Evolutionary conservation across 2,888 invertebrate species (phyloP).

Genomic region (Octonoba sinensis): DNA sequence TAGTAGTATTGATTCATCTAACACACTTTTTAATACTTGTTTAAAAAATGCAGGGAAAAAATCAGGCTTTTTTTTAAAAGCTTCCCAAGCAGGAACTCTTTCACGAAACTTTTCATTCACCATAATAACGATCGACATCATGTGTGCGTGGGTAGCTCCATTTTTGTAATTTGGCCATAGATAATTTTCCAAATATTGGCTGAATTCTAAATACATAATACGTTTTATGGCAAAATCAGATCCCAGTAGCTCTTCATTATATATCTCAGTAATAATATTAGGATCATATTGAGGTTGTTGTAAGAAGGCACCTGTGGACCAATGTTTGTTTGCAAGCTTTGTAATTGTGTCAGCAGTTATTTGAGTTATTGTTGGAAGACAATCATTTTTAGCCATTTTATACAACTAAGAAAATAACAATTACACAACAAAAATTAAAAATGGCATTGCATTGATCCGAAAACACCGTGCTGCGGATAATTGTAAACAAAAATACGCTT

Average conservation of each 20-base stretch:
- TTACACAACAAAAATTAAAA: too few species aligned
- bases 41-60: constrained; percentile 87
- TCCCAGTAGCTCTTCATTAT: constrained; percentile 86
- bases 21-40: constrained; percentile 82
- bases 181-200: constrained; percentile 96
- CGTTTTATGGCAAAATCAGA: constrained; percentile 71
- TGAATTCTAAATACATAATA: constrained; percentile 96
- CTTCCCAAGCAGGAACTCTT: constrained; percentile 95
- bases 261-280: constrained; percentile 88
- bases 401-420: too few species aligned
- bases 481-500: too few species aligned
- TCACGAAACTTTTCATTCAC: constrained; percentile 99
- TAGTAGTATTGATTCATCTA: constrained; percentile 76
- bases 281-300: constrained; percentile 76
- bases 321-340: constrained; percentile 91
- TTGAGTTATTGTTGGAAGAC: constrained; percentile 83
- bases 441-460: too few species aligned
- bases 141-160: constrained; percentile 85
- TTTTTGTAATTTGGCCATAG: constrained; percentile 94
- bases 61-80: constrained; percentile 82
- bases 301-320: constrained; percentile 85
- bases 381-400: constrained; percentile 27
- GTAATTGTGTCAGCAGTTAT: constrained; percentile 91
- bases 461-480: too few species aligned
- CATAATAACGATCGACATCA: constrained; percentile 97